Evolutionary conservation across 2,797 vertebrate genomes (phyloP), one percentile per base, ranked within the genome.

Genomic region (Balearica regulorum): DNA sequence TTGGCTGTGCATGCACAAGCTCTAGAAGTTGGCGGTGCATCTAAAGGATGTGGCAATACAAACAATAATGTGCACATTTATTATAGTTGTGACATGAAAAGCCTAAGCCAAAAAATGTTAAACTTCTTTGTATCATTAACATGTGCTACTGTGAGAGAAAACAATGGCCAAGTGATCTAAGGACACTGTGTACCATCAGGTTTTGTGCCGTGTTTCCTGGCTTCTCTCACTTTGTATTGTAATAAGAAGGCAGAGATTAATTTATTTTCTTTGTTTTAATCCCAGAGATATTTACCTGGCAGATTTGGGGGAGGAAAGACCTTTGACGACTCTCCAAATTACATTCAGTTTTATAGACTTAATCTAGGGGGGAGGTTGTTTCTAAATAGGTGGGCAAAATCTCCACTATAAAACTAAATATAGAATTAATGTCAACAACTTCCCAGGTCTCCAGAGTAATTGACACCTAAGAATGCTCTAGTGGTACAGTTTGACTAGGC

Each of bases 101-200:
- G 68, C 37, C 58, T 84, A 90, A 94, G 90, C 91, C 95, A 96
- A 95, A 93, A 92, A 87, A 49, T 24, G 41, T 96, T 94, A 87
- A 94, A 61, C 66, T 93, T 94, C 64, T 96, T 96, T 96, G 87
- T 95, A 82, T 94, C 93, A 89, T 93, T 94, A 94, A 84, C 86
- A 70, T 91, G 88, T 86, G 79, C 60, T 95, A 60, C 90, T 95
- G 85, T 80, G 86, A 93, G 73, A 76, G 87, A 95, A 95, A 95
- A 97, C 83, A 92, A 96, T 96, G 58, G 92, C 76, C 89, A 93
- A 96, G 64, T 88, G 93, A 94, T 96, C 90, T 96, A 60, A 95
- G 96, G 95, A 96, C 94, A 95, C 93, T 48, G 91, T 97, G 96
- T 97, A 96, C 96, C 96, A 96, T 95, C 93, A 97, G 89, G 82